Percentiles rank a stretch among this genome's conserved stretches.
These are phyloP conservation scores for Diprion similis DNA, from an alignment of 1,140 invertebrate genomes.

Conservation along the genomic window DNA sequence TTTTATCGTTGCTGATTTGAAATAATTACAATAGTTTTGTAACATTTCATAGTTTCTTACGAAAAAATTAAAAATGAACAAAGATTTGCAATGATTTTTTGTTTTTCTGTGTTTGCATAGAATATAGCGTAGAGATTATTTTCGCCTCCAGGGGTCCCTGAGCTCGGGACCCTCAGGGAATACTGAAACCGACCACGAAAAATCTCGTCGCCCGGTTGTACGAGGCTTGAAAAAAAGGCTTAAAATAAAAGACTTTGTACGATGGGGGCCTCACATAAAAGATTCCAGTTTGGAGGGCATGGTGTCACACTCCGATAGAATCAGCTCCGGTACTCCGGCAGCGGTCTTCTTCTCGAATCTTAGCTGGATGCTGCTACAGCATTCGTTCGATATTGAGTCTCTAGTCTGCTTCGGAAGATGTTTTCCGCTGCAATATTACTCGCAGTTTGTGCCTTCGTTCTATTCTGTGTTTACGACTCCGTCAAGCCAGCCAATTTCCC, in stretches of 20 bases:
- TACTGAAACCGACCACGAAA: neutral
- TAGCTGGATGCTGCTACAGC: neutral
- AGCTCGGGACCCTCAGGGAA: neutral
- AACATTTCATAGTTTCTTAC: no score
- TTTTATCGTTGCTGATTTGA: no score
- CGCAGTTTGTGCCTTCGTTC: constrained; percentile 24
- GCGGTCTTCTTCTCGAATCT: neutral
- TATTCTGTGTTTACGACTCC: constrained; percentile 39
- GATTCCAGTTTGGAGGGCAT: constrained; percentile 7
- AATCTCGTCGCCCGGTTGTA: no score
- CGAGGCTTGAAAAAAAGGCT: neutral
- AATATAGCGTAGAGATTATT: no score
- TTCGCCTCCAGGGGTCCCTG: no score
- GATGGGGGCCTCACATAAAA: constrained; percentile 2
- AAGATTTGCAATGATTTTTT: no score
- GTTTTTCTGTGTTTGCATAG: no score
- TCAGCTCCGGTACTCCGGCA: neutral
- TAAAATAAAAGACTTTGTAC: constrained; percentile 1
- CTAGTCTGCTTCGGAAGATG: constrained; percentile 27
- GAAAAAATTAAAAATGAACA: no score
- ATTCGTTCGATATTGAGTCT: constrained; percentile 2
- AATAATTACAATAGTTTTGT: no score
- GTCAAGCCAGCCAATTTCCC: constrained; percentile 50
- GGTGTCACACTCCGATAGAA: neutral
- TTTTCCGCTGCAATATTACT: constrained; percentile 27